These are phyloP conservation scores for Sebastes iracundus DNA, from an alignment of 2,797 vertebrate genomes.

Conservation along the genomic window DNA sequence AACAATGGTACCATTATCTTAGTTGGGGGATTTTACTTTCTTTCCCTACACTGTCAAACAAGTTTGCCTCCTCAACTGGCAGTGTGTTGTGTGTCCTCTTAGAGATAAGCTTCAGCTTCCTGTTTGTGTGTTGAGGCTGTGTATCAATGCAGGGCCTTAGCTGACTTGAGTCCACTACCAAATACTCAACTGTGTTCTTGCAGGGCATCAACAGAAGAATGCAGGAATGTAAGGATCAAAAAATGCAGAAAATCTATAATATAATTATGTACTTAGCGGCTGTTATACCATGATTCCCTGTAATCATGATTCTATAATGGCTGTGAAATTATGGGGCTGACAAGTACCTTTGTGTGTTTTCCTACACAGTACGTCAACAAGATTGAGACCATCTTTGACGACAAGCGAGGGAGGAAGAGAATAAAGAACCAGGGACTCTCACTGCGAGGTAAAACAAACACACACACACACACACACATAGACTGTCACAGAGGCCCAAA, in stretches of 20 bases:
- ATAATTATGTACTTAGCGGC: constrained; percentile 49
- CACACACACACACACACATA: not conserved
- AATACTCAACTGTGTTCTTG: constrained; percentile 11
- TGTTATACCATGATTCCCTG: constrained; percentile 37
- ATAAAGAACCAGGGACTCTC: constrained; percentile 86
- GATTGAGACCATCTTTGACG: constrained; percentile 95
- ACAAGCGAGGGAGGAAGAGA: constrained; percentile 93
- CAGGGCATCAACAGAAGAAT: constrained; percentile 6
- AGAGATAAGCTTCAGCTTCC: constrained; percentile 36
- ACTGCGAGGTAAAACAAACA: constrained; percentile 83
- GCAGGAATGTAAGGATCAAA: constrained; percentile 27
- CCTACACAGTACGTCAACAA: constrained; percentile 89
- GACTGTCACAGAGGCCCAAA: constrained; percentile 21
- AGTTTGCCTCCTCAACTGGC: not conserved
- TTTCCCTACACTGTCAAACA: not conserved
- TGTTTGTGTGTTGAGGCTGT: not conserved
- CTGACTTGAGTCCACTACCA: not conserved
- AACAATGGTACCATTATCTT: not conserved
- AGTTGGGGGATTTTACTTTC: not conserved
- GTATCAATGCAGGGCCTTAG: not conserved
- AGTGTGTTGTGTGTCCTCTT: not conserved
- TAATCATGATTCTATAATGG: constrained; percentile 50
- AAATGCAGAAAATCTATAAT: constrained; percentile 37
- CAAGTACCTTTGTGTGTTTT: constrained; percentile 42
- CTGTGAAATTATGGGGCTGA: constrained; percentile 47